Conservation (phyloP, 2,113 vertebrate species). For the Carlito syrichta region DNA sequence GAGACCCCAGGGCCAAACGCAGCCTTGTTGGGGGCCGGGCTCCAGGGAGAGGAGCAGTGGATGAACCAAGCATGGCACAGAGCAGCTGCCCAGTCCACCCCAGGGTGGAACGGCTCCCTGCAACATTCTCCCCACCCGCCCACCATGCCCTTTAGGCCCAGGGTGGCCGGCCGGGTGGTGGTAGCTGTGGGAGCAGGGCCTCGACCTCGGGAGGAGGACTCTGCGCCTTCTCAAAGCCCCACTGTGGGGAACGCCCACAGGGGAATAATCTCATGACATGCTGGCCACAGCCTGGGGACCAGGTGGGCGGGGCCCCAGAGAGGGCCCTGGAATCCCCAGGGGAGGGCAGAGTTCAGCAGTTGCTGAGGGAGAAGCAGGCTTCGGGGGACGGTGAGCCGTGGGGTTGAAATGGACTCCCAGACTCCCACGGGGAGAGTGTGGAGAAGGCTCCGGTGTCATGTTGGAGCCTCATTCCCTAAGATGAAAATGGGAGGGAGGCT, state of each 20-base stretch:
- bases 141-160: background rate
- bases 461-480: background rate
- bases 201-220: background rate
- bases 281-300: background rate
- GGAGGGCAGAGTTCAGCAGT: background rate
- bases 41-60: background rate
- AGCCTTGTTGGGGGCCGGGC: background rate
- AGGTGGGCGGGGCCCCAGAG: background rate
- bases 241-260: background rate
- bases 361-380: background rate
- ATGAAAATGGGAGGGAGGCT: too few species aligned
- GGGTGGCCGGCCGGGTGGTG: background rate
- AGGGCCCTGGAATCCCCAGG: background rate
- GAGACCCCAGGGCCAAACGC: background rate
- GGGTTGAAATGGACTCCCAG: background rate
- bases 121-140: background rate
- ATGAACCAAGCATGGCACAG: background rate
- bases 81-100: background rate
- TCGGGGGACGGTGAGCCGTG: background rate
- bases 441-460: background rate
- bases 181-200: background rate
- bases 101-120: background rate
- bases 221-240: conserved; percentile 35
- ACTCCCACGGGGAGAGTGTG: background rate
- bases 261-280: background rate